A percentile compares a stretch with the other conserved stretches of the same genome.
Evolutionary conservation across 2,888 invertebrate genomes (phyloP).

Genomic region (Exocentrus adspersus): DNA sequence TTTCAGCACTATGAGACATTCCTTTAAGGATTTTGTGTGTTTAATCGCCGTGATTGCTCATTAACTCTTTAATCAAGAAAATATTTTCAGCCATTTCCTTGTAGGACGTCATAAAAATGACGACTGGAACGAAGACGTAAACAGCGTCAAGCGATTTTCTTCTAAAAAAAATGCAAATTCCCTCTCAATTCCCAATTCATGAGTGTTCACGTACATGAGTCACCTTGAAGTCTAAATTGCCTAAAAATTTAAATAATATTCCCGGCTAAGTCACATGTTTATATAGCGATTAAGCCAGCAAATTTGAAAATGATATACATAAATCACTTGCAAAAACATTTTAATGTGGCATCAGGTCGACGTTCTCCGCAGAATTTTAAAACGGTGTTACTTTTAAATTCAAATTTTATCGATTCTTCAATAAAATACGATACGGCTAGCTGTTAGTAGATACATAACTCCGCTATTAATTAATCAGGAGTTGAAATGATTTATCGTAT

Average conservation of each 20-base stretch:
- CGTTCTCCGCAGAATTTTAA: slow-evolving; percentile 1
- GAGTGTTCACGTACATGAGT: slow-evolving; percentile 1
- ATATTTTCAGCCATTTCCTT: not conserved
- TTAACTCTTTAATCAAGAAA: no score
- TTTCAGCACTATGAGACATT: slow-evolving; percentile 17
- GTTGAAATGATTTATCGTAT: not conserved
- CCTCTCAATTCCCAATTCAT: not conserved
- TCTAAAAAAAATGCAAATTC: not conserved
- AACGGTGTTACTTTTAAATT: slow-evolving; percentile 6
- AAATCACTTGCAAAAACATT: slow-evolving; percentile 15
- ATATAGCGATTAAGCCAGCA: slow-evolving; percentile 4
- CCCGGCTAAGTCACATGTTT: not conserved
- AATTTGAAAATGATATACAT: slow-evolving; percentile 13
- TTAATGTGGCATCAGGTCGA: slow-evolving; percentile 1
- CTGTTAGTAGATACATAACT: not conserved
- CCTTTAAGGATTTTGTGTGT: not conserved
- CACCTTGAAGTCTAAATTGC: not conserved
- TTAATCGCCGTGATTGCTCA: no score
- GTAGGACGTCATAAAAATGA: not conserved
- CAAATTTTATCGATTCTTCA: slow-evolving; percentile 7
- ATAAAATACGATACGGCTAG: not conserved
- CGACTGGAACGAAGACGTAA: no score
- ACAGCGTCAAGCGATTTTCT: no score
- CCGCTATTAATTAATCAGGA: not conserved
- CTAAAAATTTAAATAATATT: slow-evolving; percentile 5